Conservation (phyloP, 2,113 vertebrate genomes). For the Tragelaphus scriptus region DNA sequence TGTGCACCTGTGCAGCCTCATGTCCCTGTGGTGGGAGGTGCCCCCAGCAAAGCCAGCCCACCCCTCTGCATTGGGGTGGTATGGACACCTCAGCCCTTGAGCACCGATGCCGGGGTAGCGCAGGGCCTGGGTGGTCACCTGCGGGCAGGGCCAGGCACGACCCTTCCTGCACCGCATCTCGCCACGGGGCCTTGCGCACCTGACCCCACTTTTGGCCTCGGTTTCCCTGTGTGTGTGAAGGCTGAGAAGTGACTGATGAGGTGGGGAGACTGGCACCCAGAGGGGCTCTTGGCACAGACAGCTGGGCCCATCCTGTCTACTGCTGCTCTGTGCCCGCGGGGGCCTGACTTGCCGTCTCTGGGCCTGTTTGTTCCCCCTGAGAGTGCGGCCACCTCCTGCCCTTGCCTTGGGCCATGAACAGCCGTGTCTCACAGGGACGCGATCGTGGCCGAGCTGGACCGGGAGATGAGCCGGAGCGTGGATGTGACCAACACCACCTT, state of each 20-base stretch:
- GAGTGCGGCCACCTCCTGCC: neutral
- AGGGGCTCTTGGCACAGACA: neutral
- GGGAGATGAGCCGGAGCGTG: conserved; percentile 91
- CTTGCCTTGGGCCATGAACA: neutral
- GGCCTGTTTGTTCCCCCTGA: neutral
- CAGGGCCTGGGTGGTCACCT: accelerated
- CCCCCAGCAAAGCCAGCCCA: no score
- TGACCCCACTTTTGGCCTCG: accelerated
- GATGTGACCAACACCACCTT: conserved; percentile 91
- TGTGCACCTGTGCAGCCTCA: neutral
- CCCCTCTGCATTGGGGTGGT: neutral
- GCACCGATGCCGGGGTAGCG: neutral
- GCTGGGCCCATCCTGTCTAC: neutral
- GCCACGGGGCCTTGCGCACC: accelerated
- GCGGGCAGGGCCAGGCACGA: neutral
- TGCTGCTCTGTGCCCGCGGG: neutral
- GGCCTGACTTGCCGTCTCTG: neutral
- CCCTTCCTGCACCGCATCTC: neutral
- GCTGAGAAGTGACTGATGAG: neutral
- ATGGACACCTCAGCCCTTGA: neutral
- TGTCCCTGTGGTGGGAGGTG: accelerated
- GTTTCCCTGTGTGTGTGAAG: neutral
- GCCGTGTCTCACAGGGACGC: conserved; percentile 79
- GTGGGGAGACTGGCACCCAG: neutral
- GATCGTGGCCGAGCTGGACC: conserved; percentile 89